Evolutionary conservation across 2,797 vertebrate genomes (phyloP).

Genomic region (Eleutherodactylus coqui): DNA sequence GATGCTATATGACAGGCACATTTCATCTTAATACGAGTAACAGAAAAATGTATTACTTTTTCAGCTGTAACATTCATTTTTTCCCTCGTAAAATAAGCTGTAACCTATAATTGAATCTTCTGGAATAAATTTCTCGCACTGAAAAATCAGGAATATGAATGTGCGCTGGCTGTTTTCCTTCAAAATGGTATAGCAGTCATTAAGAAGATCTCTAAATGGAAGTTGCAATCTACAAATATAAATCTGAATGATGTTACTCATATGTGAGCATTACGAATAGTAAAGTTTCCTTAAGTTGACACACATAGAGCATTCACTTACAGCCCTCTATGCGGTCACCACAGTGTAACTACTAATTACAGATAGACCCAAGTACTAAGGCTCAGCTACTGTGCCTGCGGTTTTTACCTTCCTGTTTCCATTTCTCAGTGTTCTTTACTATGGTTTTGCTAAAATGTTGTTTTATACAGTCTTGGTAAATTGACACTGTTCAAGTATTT

Average conservation of each 20-base stretch:
- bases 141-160: constrained; percentile 30
- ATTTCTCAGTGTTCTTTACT: constrained; percentile 39
- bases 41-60: constrained; percentile 35
- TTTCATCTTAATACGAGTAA: constrained; percentile 7
- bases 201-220: constrained; percentile 44
- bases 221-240: constrained; percentile 39
- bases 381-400: constrained; percentile 47
- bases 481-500: not conserved
- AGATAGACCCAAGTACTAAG: constrained; percentile 45
- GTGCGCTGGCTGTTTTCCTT: not conserved
- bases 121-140: constrained; percentile 19
- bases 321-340: constrained; percentile 20
- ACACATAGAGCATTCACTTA: constrained; percentile 54
- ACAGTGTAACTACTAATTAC: constrained; percentile 52
- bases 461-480: constrained; percentile 21
- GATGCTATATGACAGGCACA: not conserved
- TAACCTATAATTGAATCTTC: constrained; percentile 49
- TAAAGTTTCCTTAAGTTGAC: constrained; percentile 39
- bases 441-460: constrained; percentile 27
- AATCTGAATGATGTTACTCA: constrained; percentile 56
- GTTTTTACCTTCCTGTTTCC: constrained; percentile 52
- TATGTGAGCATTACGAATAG: constrained; percentile 49
- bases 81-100: constrained; percentile 33
- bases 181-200: constrained; percentile 28
- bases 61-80: constrained; percentile 15